phyloP scores from a whole-genome alignment of 2,797 vertebrate genomes.

The Neosilurus mollespiculum region DNA sequence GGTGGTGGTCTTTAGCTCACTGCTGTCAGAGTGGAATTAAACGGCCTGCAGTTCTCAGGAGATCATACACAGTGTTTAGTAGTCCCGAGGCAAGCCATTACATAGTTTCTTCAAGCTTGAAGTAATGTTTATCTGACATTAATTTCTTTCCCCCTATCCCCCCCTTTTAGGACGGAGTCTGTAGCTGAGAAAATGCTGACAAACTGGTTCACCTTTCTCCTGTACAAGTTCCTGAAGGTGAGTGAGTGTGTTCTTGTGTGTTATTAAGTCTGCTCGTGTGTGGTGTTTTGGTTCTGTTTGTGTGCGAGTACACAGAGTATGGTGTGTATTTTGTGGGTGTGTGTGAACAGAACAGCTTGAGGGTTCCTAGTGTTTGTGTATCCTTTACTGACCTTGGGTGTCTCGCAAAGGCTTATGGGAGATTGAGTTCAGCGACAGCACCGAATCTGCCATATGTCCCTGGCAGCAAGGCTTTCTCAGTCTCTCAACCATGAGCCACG shows the following conservation, averaged over 20 bases:
- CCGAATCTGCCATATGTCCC: constrained; percentile 48
- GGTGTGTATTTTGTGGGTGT: constrained; percentile 9
- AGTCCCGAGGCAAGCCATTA: constrained; percentile 35
- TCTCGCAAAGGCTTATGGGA: constrained; percentile 46
- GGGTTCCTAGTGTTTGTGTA: constrained; percentile 40
- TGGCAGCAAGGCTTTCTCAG: constrained; percentile 38
- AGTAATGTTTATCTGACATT: constrained; percentile 43
- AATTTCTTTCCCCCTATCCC: background rate
- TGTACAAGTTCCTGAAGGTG: constrained; percentile 84
- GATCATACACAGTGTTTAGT: constrained; percentile 8
- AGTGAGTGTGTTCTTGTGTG: constrained; percentile 45
- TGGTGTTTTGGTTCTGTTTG: background rate
- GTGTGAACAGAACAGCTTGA: constrained; percentile 46
- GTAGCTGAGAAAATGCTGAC: constrained; percentile 84
- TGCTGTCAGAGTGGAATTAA: constrained; percentile 47
- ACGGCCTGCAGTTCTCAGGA: constrained; percentile 17
- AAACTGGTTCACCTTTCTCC: constrained; percentile 84
- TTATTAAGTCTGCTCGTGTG: background rate
- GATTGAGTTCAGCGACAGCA: constrained; percentile 47
- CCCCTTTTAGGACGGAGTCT: constrained; percentile 73
- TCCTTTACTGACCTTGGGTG: constrained; percentile 45
- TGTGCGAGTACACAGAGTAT: background rate
- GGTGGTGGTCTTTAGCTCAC: constrained; percentile 15
- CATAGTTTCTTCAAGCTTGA: constrained; percentile 26
- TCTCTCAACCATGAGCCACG: constrained; percentile 24